Base-by-base conservation (phyloP, 2,888 invertebrate genomes). In the Zelleria hepariella region DNA sequence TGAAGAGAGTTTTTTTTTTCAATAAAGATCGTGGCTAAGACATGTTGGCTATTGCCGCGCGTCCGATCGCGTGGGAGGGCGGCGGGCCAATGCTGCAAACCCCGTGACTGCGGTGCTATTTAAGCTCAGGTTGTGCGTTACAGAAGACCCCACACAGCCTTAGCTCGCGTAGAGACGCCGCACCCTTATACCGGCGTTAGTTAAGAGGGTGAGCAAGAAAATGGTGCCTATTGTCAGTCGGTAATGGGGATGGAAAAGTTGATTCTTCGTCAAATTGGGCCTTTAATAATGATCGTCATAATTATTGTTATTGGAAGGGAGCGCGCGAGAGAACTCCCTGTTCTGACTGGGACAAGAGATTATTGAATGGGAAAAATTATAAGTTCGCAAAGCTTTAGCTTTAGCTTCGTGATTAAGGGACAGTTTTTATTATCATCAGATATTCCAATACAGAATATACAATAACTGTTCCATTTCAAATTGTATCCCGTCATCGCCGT, bases 161-260 rank as follows among this genome's bases (percentile, higher is more conserved):
- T 59, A 47, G 10, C 2, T 10, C 32, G 20, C 20, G 21, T 26
- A 2, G 76, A 58, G 63, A 59, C 53, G 42, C n/a, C 32, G 21
- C 48, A 48, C 48, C 18, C 57, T n/a, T 8, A 47, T 6, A 24
- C 10, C 10, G 24, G 15, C 15, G 24, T 75, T 80, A 82, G 47
- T 75, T 80, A 82, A 81, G 82, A 79, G 80, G 75, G 74, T 71
- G 79, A 77, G 76, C 73, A 73, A 73, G 80, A 74, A 82, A 85
- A 84, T 82, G 79, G 80, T 73, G 71, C 68, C 81, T 77, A 85
- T 86, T 86, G 86, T 86, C 80, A 79, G 73, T 71, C 72, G 67
- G 77, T 82, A 82, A 85, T 84, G 77, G 80, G 76, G 68, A 75
- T 71, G 74, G 82, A 83, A 82, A 79, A 83, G 80, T 85, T 79